Conservation (phyloP, 2,113 vertebrate genomes). For the Bolborhynchus lineola region DNA sequence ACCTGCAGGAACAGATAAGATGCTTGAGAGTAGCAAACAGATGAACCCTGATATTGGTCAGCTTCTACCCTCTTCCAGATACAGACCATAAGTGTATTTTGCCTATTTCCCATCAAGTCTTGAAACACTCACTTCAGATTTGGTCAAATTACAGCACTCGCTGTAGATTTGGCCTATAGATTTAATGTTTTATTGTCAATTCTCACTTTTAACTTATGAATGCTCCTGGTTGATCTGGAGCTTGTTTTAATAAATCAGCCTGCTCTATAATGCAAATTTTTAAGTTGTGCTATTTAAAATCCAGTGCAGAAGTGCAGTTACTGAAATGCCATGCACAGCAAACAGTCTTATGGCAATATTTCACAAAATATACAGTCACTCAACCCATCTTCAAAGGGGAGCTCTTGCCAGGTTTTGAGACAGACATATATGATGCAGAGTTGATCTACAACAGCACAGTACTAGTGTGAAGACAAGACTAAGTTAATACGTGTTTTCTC, state of each 20-base stretch:
- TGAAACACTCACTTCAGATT: background rate
- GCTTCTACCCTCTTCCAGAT: background rate
- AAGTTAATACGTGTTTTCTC: background rate
- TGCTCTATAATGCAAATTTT: background rate
- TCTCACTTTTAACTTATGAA: background rate
- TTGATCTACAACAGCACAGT: background rate
- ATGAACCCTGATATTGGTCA: background rate
- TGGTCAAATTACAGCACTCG: background rate
- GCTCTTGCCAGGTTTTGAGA: background rate
- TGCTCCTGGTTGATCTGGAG: background rate
- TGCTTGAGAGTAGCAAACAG: background rate
- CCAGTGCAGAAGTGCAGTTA: background rate
- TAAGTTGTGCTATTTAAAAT: background rate
- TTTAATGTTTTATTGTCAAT: background rate
- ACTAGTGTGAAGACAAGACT: background rate
- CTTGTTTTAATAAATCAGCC: background rate
- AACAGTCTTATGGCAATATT: background rate
- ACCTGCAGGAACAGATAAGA: background rate
- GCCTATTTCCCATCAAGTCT: background rate
- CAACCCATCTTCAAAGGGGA: background rate
- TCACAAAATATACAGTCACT: background rate
- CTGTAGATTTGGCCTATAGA: background rate
- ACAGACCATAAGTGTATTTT: background rate
- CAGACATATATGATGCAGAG: background rate
- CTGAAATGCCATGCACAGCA: background rate